These are phyloP conservation scores for Callyntrura guangdongensis DNA, from an alignment of 2,888 invertebrate species.

Conservation along the genomic window DNA sequence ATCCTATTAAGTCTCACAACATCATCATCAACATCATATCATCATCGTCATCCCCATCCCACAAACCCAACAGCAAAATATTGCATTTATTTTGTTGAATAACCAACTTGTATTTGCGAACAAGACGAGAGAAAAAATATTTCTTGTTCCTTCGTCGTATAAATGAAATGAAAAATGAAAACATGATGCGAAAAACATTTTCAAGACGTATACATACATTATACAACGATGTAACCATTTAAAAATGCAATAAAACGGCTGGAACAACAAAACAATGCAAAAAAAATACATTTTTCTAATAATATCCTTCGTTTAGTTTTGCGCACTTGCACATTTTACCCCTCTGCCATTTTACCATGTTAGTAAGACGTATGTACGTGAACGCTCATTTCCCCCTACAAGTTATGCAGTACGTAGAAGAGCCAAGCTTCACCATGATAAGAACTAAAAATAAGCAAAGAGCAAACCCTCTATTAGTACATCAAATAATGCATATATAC, in stretches of 20 bases:
- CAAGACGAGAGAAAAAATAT: background rate
- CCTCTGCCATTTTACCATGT: background rate
- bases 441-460: constrained; percentile 38
- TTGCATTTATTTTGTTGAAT: constrained; percentile 16
- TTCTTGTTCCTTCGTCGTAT: constrained; percentile 14
- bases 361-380: background rate
- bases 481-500: background rate
- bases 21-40: constrained; percentile 30
- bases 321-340: background rate
- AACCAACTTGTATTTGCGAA: constrained; percentile 22
- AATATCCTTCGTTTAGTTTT: too few relatives aligned
- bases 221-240: constrained; percentile 11
- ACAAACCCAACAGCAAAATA: background rate
- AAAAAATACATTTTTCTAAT: background rate
- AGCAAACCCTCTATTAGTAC: too few relatives aligned
- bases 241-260: constrained; percentile 21
- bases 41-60: background rate
- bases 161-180: background rate
- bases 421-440: background rate
- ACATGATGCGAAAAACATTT: background rate
- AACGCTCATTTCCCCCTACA: background rate
- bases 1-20: background rate
- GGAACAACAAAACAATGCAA: constrained; percentile 29
- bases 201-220: constrained; percentile 1
- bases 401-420: background rate